Base-by-base conservation (phyloP, 2,888 invertebrate genomes). In the Caenorhabditis virilis region DNA sequence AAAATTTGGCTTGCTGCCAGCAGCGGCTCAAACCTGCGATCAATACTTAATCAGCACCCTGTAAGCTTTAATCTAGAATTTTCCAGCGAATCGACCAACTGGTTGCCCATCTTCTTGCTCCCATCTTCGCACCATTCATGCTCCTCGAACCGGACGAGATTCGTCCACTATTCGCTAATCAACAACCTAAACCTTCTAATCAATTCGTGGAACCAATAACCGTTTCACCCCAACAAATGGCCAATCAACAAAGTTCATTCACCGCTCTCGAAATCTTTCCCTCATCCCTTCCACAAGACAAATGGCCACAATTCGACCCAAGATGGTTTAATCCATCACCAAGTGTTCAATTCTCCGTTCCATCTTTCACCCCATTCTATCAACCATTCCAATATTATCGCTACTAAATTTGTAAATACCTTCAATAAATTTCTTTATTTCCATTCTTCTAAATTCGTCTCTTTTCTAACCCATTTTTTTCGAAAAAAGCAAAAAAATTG, bases 81-180 rank as follows among this genome's bases (percentile, higher is more conserved):
- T 36, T 7, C n/a, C 36, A 36, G n/a, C 9, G n/a, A 36, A 51
- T 65, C 38, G 65, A 65, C 35, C 52, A 50, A 11, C 56, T 65
- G 13, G 65, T 65, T 4, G 65, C 60, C 9, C 65, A 65, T 35
- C 46, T 65, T 20, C 60, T 65, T 11, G 60, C 60, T 1, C 65
- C 65, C 5, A 65, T 65, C 18, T 65, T 65, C 42, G 60, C 65
- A 13, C 65, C 65, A 15, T 65, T 65, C 36, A 54, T 56, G 56
- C 60, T 65, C 7, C 60, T 65, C 16, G 60, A 65, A 50, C 56
- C 65, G 15, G 65, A 60, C 41, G 65, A 65, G n/a, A 52, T 60
- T 15, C 64, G 64, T 6, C 64, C 64, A 0, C 43, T 64, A 4
- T 52, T 55, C 51, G 33, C 49, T 22, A n/a, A n/a, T n/a, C 36